Conservation (phyloP, 2,797 vertebrate species). For the Chelon auratus region DNA sequence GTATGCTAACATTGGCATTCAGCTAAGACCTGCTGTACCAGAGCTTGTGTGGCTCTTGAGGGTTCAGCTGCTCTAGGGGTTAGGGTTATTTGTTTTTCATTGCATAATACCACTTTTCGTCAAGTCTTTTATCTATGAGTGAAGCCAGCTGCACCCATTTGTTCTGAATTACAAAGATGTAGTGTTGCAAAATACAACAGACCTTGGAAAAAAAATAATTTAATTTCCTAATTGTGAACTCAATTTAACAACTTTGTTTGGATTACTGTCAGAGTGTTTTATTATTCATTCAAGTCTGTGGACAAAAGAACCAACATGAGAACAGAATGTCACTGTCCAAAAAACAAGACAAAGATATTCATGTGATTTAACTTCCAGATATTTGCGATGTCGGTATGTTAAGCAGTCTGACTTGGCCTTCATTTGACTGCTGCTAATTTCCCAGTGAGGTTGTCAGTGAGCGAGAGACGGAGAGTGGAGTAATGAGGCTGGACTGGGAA, state of each 20-base stretch:
- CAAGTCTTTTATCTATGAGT: too few relatives aligned
- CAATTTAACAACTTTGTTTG: background rate
- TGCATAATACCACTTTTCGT: too few relatives aligned
- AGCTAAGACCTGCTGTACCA: too few relatives aligned
- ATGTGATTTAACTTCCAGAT: constrained; percentile 1
- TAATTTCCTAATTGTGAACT: background rate
- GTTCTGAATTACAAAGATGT: background rate
- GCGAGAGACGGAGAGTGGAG: constrained; percentile 21
- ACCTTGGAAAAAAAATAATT: background rate
- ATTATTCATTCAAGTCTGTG: background rate
- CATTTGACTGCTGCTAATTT: constrained; percentile 29
- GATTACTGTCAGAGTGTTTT: background rate
- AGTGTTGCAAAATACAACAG: background rate
- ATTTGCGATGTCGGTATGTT: constrained; percentile 8
- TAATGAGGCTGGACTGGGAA: constrained; percentile 22
- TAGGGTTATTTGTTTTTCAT: too few relatives aligned
- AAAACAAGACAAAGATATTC: background rate
- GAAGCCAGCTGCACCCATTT: background rate
- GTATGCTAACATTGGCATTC: too few relatives aligned
- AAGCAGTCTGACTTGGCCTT: constrained; percentile 21
- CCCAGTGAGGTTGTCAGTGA: constrained; percentile 14
- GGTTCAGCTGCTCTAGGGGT: too few relatives aligned
- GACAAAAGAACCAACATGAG: too few relatives aligned
- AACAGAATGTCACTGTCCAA: background rate
- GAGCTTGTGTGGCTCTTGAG: too few relatives aligned